Evolutionary conservation across 2,888 invertebrate species (phyloP).

Genomic region (Melolontha melolontha): DNA sequence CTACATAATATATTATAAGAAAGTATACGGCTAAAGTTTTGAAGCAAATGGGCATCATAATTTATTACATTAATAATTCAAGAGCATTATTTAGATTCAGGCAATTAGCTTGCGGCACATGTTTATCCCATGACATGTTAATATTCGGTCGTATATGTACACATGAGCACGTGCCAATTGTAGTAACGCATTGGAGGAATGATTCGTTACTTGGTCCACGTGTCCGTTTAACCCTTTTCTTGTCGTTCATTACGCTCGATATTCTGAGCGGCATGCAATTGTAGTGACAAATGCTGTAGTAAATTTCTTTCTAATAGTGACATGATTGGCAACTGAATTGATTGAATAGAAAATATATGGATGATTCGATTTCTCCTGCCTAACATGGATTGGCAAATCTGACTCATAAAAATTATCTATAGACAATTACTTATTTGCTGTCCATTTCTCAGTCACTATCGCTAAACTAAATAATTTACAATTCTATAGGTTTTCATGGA

Average conservation of each 20-base stretch:
- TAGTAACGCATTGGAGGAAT: neutral
- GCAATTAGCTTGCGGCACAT: slow-evolving; percentile 22
- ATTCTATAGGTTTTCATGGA: no score
- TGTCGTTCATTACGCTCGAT: slow-evolving; percentile 29
- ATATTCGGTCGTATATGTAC: slow-evolving; percentile 14
- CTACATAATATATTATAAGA: neutral
- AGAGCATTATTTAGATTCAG: slow-evolving; percentile 16
- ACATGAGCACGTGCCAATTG: slow-evolving; percentile 31
- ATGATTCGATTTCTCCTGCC: slow-evolving; percentile 19
- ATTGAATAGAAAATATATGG: slow-evolving; percentile 38
- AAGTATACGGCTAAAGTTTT: neutral
- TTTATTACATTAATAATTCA: slow-evolving; percentile 35
- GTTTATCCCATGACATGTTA: slow-evolving; percentile 26
- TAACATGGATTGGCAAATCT: slow-evolving; percentile 30
- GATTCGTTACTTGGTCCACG: slow-evolving; percentile 19
- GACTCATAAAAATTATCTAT: slow-evolving; percentile 20
- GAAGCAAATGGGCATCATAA: slow-evolving; percentile 8
- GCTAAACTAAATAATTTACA: no score
- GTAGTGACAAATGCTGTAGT: slow-evolving; percentile 21
- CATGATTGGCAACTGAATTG: slow-evolving; percentile 40
- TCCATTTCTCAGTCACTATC: no score
- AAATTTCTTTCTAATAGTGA: slow-evolving; percentile 22
- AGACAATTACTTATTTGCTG: slow-evolving; percentile 6
- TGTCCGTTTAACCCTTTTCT: slow-evolving; percentile 33
- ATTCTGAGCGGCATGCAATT: slow-evolving; percentile 8